Evolutionary conservation across 1,140 invertebrate species (phyloP).

Genomic region (Ephestia elutella): DNA sequence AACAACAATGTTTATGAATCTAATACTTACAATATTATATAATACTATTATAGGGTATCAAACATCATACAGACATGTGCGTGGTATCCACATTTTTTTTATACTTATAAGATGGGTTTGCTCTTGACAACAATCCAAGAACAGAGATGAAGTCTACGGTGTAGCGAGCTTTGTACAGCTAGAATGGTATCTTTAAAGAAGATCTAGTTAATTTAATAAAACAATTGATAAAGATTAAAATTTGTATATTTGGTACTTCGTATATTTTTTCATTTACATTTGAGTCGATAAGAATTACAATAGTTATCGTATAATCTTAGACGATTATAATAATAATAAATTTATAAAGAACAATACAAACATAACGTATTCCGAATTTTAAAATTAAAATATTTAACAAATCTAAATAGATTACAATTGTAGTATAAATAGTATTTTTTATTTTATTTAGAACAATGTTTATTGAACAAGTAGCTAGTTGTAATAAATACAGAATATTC

Average conservation of each 20-base stretch:
- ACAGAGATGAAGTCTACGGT: too few relatives aligned
- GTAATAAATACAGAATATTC: constrained; percentile 48
- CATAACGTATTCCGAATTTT: constrained; percentile 43
- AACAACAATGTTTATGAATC: too few relatives aligned
- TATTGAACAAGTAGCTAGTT: constrained; percentile 62
- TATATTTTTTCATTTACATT: constrained; percentile 71
- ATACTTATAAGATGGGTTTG: too few relatives aligned
- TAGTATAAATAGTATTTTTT: constrained; percentile 49
- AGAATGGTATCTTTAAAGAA: too few relatives aligned
- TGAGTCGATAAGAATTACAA: constrained; percentile 62
- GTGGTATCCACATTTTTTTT: too few relatives aligned
- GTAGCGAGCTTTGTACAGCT: too few relatives aligned
- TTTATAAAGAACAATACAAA: constrained; percentile 55
- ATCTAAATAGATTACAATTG: constrained; percentile 39
- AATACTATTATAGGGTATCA: too few relatives aligned
- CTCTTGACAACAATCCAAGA: too few relatives aligned
- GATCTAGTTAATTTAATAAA: constrained; percentile 35
- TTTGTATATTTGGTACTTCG: constrained; percentile 73
- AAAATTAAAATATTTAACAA: constrained; percentile 54
- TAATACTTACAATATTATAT: too few relatives aligned
- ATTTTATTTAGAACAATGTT: constrained; percentile 63
- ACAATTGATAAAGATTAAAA: constrained; percentile 61
- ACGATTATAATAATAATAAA: constrained; percentile 45
- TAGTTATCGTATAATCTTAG: constrained; percentile 56
- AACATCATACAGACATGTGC: too few relatives aligned